Percentiles rank a stretch among this genome's conserved stretches.
These are phyloP conservation scores for Ceratosolen fusciceps DNA, from an alignment of 1,140 invertebrate species.

Conservation along the genomic window DNA sequence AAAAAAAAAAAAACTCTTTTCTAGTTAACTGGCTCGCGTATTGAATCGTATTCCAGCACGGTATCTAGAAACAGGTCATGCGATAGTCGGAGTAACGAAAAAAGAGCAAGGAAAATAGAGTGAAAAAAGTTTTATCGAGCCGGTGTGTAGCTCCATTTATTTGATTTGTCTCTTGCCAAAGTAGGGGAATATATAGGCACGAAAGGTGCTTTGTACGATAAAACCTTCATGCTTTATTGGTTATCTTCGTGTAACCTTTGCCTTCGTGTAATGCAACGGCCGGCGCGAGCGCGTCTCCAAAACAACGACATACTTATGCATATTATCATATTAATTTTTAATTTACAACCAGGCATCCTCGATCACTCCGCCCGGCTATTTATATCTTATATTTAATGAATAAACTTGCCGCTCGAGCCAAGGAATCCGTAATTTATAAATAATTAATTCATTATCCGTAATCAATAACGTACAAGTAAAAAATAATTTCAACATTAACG, in stretches of 20 bases:
- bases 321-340: no score
- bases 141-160: conserved; percentile 35
- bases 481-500: no score
- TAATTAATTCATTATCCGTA: no score
- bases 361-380: no score
- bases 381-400: no score
- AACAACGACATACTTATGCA: no score
- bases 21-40: background rate
- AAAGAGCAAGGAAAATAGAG: conserved; percentile 11
- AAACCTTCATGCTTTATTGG: conserved; percentile 35
- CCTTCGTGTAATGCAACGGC: background rate
- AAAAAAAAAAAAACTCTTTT: background rate
- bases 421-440: no score
- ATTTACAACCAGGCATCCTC: no score
- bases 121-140: conserved; percentile 32
- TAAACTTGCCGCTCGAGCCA: no score
- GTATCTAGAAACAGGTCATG: conserved; percentile 7
- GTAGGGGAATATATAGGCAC: background rate
- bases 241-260: conserved; percentile 28
- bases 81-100: background rate
- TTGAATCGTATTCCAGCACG: background rate
- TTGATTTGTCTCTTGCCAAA: conserved; percentile 29
- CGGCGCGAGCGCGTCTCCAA: background rate
- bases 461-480: no score
- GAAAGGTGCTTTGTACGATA: conserved; percentile 36